Base-by-base conservation (phyloP, 2,888 invertebrate genomes). In the Cyclophora punctaria region DNA sequence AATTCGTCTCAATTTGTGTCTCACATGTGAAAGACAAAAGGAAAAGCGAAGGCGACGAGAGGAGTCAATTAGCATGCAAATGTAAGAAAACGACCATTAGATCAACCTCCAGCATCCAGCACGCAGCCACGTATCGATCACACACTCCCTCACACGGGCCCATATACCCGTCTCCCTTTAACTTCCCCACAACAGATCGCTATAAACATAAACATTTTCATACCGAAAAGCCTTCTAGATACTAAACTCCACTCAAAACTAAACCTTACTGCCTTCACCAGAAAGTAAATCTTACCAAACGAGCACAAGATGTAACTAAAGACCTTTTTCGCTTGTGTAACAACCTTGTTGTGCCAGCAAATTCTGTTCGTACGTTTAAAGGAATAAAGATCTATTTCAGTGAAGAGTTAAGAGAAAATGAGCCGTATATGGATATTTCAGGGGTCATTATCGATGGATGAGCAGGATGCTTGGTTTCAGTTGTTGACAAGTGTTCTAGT, bases 31-130 rank as follows among this genome's bases (percentile, higher is more conserved):
- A 63, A 75, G 71, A 81, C 78, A 83, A 86, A 83, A 83, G 78
- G 76, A 77, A 67, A 64, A 61, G 56, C 58, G 56, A 58, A 60
- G 66, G 64, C 64, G 64, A 62, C 62, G 67, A 81, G 74, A 66
- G 69, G 70, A 66, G 78, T 72, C 82, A 86, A 87, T 87, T 86
- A 86, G 74, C 74, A 88, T 88, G 87, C 85, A 87, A 87, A 88
- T 88, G 80, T 84, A 87, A 88, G 87, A 88, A 88, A 86, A 88
- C 83, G 84, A 81, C 82, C 75, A 86, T 84, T 84, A 84, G 71
- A 69, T 66, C 60, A 65, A 44, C 66, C 73, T 73, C 69, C 68
- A 60, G 60, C 55, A 59, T 67, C 70, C 73, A 69, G 71, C 69
- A 62, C 70, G 69, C 76, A 69, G 67, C 66, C 67, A 64, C 64